phyloP scores from a whole-genome alignment of 2,113 vertebrate genomes.

The Carlito syrichta region DNA sequence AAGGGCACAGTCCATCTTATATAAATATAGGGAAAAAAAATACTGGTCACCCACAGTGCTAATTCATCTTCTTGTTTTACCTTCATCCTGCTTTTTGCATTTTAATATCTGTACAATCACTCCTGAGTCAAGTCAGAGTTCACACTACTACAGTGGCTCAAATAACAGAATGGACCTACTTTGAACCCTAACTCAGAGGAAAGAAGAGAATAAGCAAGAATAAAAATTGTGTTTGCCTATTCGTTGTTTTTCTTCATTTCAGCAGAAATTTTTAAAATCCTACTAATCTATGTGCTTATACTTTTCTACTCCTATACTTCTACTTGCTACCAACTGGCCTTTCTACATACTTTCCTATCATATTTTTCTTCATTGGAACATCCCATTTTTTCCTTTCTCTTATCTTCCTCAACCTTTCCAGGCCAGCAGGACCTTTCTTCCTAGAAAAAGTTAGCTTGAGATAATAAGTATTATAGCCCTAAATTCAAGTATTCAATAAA shows the following conservation, averaged over 20 bases:
- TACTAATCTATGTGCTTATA: background rate
- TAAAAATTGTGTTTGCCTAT: background rate
- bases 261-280: background rate
- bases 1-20: background rate
- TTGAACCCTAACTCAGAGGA: conserved; percentile 14
- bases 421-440: background rate
- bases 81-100: background rate
- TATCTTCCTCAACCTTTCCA: background rate
- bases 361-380: background rate
- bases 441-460: background rate
- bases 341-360: background rate
- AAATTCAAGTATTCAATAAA: conserved; percentile 27
- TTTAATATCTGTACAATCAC: conserved; percentile 8
- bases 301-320: background rate
- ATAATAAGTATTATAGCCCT: background rate
- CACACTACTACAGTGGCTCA: background rate
- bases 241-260: background rate
- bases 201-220: background rate
- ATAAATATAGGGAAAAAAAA: background rate
- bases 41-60: background rate
- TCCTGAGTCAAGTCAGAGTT: background rate
- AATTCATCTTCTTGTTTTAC: background rate
- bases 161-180: background rate
- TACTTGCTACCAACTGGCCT: background rate
- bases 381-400: background rate